These are phyloP conservation scores for Saxidomus purpurata DNA, from an alignment of 1,140 invertebrate species.

Conservation along the genomic window DNA sequence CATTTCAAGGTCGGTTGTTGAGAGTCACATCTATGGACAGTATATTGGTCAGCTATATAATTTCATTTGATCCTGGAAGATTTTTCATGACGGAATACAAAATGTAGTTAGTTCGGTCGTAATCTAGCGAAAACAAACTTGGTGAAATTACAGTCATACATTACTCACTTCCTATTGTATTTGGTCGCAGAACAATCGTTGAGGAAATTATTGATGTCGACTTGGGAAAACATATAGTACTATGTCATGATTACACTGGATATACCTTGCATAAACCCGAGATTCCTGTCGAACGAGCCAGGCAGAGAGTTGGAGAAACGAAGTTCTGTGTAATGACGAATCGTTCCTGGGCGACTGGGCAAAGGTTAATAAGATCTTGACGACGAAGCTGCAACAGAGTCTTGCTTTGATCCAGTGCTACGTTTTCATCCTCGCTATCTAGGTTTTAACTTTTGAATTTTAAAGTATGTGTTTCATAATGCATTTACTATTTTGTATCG, in stretches of 20 bases:
- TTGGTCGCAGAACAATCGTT: neutral
- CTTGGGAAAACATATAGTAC: conserved; percentile 1
- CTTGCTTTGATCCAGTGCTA: neutral
- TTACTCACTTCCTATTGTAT: conserved; percentile 1
- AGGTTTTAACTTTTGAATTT: too few relatives aligned
- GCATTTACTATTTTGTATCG: too few relatives aligned
- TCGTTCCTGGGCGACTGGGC: conserved; percentile 56
- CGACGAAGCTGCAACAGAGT: neutral
- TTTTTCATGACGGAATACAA: neutral
- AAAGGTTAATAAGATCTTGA: conserved; percentile 32
- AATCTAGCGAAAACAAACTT: neutral
- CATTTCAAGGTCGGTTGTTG: conserved; percentile 30
- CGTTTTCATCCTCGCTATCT: neutral
- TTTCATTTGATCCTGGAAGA: neutral
- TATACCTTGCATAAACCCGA: conserved; percentile 15
- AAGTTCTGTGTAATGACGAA: conserved; percentile 44
- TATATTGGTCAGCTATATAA: conserved; percentile 11
- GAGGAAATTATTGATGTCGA: conserved; percentile 16
- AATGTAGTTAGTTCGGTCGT: neutral
- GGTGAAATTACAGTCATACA: conserved; percentile 14
- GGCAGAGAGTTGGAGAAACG: conserved; percentile 51
- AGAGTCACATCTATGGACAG: neutral
- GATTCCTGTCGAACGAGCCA: conserved; percentile 3
- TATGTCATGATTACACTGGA: conserved; percentile 3
- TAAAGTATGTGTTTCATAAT: too few relatives aligned